phyloP scores from a whole-genome alignment of 1,140 invertebrate genomes.

The Diorhabda carinulata region DNA sequence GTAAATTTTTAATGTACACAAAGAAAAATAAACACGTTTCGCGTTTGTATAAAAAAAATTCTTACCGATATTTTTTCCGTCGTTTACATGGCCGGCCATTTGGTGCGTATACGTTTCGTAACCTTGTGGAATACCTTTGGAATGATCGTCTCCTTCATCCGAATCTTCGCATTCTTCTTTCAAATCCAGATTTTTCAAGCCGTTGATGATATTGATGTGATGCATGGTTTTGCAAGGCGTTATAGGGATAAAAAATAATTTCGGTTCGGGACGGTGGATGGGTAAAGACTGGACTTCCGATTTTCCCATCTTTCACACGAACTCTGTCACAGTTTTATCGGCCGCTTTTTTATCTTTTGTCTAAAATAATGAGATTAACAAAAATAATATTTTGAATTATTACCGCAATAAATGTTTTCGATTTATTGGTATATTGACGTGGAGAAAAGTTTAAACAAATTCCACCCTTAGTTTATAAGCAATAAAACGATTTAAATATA shows the following conservation, averaged over 20 bases:
- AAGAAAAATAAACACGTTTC: neutral
- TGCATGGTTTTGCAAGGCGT: constrained; percentile 24
- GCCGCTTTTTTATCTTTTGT: neutral
- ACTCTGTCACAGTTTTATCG: neutral
- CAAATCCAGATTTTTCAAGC: constrained; percentile 9
- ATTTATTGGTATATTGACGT: too few species aligned
- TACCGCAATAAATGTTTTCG: too few species aligned
- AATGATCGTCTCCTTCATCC: constrained; percentile 24
- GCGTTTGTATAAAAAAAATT: neutral
- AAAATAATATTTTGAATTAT: too few species aligned
- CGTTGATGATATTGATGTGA: constrained; percentile 23
- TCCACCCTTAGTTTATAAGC: too few species aligned
- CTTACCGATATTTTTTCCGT: constrained; percentile 45
- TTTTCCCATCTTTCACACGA: constrained; percentile 30
- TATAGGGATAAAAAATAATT: constrained; percentile 16
- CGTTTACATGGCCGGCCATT: constrained; percentile 64
- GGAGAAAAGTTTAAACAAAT: too few species aligned
- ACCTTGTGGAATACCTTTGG: constrained; percentile 29
- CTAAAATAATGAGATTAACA: neutral
- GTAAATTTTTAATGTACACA: neutral
- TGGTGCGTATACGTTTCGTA: constrained; percentile 55
- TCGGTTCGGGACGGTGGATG: constrained; percentile 29
- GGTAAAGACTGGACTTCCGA: constrained; percentile 37
- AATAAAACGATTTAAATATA: too few species aligned
- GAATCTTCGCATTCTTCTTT: constrained; percentile 5